These are phyloP conservation scores for Epizoanthus scotinus DNA, from an alignment of 92 coral and sea anemone genomes.

Conservation along the genomic window DNA sequence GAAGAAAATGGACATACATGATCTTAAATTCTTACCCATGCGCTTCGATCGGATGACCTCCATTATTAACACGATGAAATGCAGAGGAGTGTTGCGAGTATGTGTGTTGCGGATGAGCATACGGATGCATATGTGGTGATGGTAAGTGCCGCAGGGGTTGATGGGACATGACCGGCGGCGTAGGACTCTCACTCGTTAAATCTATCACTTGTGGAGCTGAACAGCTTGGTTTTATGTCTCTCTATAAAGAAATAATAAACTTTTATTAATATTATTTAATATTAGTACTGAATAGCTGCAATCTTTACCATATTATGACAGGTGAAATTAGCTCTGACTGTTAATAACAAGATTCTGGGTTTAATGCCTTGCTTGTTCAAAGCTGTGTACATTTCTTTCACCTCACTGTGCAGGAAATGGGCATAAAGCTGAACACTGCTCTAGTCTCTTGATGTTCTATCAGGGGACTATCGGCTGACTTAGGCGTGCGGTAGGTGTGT, in stretches of 20 bases:
- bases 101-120: slow-evolving; percentile 43
- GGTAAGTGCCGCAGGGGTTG: slow-evolving; percentile 87
- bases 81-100: slow-evolving; percentile 84
- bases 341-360: too few species aligned
- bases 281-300: background rate
- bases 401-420: too few species aligned
- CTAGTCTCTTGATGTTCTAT: too few species aligned
- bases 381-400: too few species aligned
- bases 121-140: slow-evolving; percentile 45
- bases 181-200: slow-evolving; percentile 66
- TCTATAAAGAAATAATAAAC: slow-evolving; percentile 48
- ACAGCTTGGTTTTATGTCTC: slow-evolving; percentile 71
- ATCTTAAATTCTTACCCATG: slow-evolving; percentile 68
- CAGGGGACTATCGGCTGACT: too few species aligned
- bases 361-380: too few species aligned
- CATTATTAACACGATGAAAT: slow-evolving; percentile 77
- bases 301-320: too few species aligned
- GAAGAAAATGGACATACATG: background rate
- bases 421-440: too few species aligned
- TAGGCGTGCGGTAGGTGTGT: too few species aligned
- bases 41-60: slow-evolving; percentile 67
- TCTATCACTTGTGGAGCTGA: slow-evolving; percentile 70
- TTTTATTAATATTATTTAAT: background rate
- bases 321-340: too few species aligned
- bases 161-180: slow-evolving; percentile 70